Conservation (phyloP, 2,888 invertebrate species). For the Gasteruption jaculator region DNA sequence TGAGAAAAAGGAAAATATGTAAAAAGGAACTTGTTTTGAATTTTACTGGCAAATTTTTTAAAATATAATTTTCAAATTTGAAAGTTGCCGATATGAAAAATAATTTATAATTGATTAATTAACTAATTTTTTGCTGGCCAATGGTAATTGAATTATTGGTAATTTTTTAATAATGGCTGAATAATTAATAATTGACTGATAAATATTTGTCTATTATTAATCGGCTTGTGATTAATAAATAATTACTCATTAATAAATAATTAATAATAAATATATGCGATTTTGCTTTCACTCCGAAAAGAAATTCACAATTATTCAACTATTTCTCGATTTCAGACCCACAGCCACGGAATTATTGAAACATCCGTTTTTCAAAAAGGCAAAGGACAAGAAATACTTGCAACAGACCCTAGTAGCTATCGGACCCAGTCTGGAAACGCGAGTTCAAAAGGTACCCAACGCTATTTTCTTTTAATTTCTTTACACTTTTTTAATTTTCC, state of each 20-base stretch:
- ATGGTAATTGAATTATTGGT: neutral
- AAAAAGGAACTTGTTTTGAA: no score
- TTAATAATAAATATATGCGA: no score
- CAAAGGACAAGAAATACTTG: slow-evolving; percentile 87
- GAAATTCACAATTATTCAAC: no score
- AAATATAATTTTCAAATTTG: slow-evolving; percentile 5
- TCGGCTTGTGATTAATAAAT: no score
- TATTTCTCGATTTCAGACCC: slow-evolving; percentile 68
- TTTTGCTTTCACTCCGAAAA: no score
- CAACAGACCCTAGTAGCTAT: slow-evolving; percentile 80
- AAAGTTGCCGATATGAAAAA: no score
- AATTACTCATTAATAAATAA: no score
- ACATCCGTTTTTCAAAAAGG: slow-evolving; percentile 97
- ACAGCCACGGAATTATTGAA: slow-evolving; percentile 93
- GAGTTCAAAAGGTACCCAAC: slow-evolving; percentile 78
- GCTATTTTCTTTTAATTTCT: neutral
- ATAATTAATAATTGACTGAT: slow-evolving; percentile 3
- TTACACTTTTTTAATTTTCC: slow-evolving; percentile 7
- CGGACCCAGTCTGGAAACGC: slow-evolving; percentile 84
- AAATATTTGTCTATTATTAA: slow-evolving; percentile 11
- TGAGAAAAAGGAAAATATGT: slow-evolving; percentile 56
- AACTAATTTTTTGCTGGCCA: no score
- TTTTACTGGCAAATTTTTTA: no score
- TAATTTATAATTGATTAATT: no score
- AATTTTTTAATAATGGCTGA: neutral